phyloP scores from a whole-genome alignment of 2,888 invertebrate genomes.

The Drosophila setosimentum region DNA sequence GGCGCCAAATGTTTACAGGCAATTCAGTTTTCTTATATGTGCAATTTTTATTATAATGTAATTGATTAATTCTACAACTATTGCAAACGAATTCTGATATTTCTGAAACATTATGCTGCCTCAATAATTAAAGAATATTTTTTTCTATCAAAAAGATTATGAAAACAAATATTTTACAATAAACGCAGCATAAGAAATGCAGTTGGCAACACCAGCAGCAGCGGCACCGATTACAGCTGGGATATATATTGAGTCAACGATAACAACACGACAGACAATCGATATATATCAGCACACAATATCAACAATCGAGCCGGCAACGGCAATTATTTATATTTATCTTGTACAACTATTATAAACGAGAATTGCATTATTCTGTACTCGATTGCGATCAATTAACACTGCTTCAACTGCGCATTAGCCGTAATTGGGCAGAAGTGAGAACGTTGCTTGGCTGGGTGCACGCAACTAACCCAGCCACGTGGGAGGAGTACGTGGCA shows the following conservation, averaged over 20 bases:
- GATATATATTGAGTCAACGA: background rate
- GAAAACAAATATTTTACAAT: background rate
- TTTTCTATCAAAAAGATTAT: background rate
- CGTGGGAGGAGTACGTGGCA: constrained; percentile 52
- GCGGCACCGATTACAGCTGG: constrained; percentile 3
- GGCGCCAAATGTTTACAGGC: constrained; percentile 6
- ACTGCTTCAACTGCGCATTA: constrained; percentile 3
- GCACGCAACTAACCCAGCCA: background rate
- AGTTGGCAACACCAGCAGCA: constrained; percentile 2
- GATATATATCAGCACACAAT: constrained; percentile 12
- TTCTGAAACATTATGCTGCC: background rate
- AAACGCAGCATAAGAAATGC: background rate
- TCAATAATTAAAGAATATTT: too few relatives aligned
- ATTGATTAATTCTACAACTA: background rate
- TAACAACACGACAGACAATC: background rate
- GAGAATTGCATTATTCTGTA: background rate
- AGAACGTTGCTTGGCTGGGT: background rate
- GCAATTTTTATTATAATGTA: too few relatives aligned
- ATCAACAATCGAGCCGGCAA: constrained; percentile 44
- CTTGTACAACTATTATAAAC: background rate
- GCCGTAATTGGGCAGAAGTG: constrained; percentile 1
- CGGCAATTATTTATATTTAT: constrained; percentile 21
- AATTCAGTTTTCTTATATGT: background rate
- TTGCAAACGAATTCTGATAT: background rate
- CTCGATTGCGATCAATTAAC: constrained; percentile 13